phyloP scores from a whole-genome alignment of 2,113 vertebrate species.

The Candoia aspera region DNA sequence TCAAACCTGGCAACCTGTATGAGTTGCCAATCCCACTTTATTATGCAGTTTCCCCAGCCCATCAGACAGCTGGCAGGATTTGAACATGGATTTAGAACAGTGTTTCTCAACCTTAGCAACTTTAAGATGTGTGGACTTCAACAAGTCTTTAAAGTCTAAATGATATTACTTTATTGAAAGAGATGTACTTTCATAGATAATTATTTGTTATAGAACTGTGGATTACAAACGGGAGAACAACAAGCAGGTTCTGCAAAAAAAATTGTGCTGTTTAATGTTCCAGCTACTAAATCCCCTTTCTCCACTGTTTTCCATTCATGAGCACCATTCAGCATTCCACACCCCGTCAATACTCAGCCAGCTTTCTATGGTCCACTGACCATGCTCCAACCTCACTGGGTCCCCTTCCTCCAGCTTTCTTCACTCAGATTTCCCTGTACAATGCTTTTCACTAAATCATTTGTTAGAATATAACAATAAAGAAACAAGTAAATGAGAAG shows the following conservation, averaged over 20 bases:
- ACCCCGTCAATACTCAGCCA: no score
- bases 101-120: no score
- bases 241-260: neutral
- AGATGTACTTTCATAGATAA: neutral
- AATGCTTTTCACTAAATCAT: neutral
- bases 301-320: no score
- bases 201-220: neutral
- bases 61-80: neutral
- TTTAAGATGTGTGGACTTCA: no score
- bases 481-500: no score
- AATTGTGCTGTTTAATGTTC: neutral
- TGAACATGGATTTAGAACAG: neutral
- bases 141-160: neutral
- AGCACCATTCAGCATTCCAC: no score
- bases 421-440: no score
- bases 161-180: neutral
- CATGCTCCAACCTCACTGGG: no score
- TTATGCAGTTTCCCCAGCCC: neutral
- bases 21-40: neutral
- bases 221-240: neutral
- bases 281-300: no score
- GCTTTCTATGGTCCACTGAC: no score
- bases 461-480: neutral
- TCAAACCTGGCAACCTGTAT: neutral
- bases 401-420: no score